Base-by-base conservation (phyloP, 2,797 vertebrate genomes). In the Artibeus jamaicensis region DNA sequence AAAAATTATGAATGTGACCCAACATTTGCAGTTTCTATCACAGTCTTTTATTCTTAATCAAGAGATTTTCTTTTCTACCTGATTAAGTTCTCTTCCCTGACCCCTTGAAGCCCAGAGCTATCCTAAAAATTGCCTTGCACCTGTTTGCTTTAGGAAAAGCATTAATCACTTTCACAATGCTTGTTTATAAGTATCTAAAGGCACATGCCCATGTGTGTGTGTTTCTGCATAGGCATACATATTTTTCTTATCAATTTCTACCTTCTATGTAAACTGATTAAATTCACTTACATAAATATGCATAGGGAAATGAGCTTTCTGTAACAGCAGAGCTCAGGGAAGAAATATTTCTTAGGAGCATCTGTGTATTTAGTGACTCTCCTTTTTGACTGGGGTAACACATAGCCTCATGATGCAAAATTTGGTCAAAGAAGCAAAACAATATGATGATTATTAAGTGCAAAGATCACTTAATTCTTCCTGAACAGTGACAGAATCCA, bases 61-160 rank as follows among this genome's bases (percentile, higher is more conserved):
- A 81, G 59, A 85, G 22, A 90, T 87, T 93, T 93, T 96, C 39
- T 84, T 92, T 88, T n/a, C 55, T 92, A 73, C 18, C 57, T 81
- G 34, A 81, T 92, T 95, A 77, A 73, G 93, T 94, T 94, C 34
- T 95, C 53, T n/a, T 86, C 19, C 44, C 29, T 90, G 55, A 94
- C 42, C 26, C 62, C 81, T 39, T 68, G n/a, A 77, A 85, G 22
- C 34, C 68, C 83, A 96, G 16, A 71, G 29, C 91, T 96, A 92
- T 70, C 32, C 76, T 77, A 91, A 93, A 95, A 91, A 68, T 68
- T 92, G 34, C 42, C 82, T 86, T 93, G 48, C 7, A 79, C 89
- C 84, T 86, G 39, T 86, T 94, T 86, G 9, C 44, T 70, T 68
- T 77, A 85, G 53, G 50, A 19, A 93, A 82, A 67, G 88, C 15